Percentiles rank a stretch among this genome's conserved stretches.
Conservation (phyloP, 2,888 invertebrate genomes). For the Folsomia candida region DNA sequence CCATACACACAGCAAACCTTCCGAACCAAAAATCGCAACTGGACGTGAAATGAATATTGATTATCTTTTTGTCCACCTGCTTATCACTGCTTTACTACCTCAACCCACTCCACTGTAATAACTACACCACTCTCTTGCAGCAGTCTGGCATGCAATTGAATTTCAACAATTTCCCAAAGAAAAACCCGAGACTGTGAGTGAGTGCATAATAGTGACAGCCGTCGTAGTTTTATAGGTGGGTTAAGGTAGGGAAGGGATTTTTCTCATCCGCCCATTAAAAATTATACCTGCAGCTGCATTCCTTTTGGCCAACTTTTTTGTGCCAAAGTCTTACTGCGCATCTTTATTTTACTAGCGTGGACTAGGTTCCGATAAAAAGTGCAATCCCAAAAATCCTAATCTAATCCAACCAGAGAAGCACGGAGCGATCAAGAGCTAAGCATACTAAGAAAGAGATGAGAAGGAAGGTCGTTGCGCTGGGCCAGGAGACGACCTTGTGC, state of each 20-base stretch:
- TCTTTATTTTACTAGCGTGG: neutral
- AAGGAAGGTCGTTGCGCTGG: conserved; percentile 8
- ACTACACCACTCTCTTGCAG: neutral
- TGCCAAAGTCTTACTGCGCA: neutral
- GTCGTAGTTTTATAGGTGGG: neutral
- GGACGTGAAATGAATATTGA: conserved; percentile 8
- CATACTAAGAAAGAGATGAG: neutral
- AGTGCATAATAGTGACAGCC: neutral
- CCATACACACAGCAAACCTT: neutral
- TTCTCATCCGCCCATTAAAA: neutral
- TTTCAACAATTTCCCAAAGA: conserved; percentile 3
- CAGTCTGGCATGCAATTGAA: neutral
- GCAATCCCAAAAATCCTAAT: conserved; percentile 6
- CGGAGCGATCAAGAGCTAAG: neutral
- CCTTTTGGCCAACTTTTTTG: conserved; percentile 1
- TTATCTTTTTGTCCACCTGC: too few species aligned
- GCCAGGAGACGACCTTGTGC: conserved; percentile 10
- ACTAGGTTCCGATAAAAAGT: neutral
- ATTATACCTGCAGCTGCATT: neutral
- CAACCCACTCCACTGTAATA: neutral
- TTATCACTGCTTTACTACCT: neutral
- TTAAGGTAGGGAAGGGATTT: too few species aligned
- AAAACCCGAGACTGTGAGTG: neutral
- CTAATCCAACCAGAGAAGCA: too few species aligned
- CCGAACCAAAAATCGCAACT: neutral